Conservation (phyloP, 2,113 vertebrate species). For the Paramisgurnus dabryanus region DNA sequence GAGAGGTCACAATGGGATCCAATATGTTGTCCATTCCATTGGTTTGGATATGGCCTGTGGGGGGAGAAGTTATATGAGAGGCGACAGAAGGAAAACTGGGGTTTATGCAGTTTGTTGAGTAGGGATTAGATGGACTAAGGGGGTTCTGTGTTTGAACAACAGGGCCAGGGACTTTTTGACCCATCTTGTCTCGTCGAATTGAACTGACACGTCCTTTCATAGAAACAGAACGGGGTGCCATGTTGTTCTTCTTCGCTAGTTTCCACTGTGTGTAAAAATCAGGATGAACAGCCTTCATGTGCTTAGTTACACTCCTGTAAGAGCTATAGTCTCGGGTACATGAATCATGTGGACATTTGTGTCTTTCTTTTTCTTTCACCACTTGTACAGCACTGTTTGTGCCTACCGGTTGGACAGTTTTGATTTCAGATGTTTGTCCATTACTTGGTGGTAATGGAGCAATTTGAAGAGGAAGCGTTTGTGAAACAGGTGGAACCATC, state of each 20-base stretch:
- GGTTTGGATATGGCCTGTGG: constrained; percentile 74
- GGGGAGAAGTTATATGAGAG: constrained; percentile 67
- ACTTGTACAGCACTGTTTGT: constrained; percentile 12
- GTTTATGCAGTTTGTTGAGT: constrained; percentile 41
- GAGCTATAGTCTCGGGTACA: constrained; percentile 90
- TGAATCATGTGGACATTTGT: constrained; percentile 84
- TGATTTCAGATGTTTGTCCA: constrained; percentile 34
- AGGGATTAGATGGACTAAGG: constrained; percentile 53
- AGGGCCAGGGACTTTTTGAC: constrained; percentile 53
- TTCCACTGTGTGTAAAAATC: constrained; percentile 91
- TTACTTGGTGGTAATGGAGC: constrained; percentile 48
- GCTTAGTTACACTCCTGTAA: constrained; percentile 89
- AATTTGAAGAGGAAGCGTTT: constrained; percentile 61
- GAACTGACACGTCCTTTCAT: constrained; percentile 71
- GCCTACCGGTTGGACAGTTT: constrained; percentile 8
- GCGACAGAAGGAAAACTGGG: constrained; percentile 64
- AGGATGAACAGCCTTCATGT: constrained; percentile 90
- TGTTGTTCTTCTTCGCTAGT: constrained; percentile 80
- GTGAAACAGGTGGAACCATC: constrained; percentile 55
- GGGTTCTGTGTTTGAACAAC: constrained; percentile 74
- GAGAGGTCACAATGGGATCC: constrained; percentile 78
- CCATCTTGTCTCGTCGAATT: constrained; percentile 64
- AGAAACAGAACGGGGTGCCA: constrained; percentile 59
- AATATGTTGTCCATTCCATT: constrained; percentile 78
- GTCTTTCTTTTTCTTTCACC: constrained; percentile 71